These are phyloP conservation scores for Vulpes lagopus DNA, from an alignment of 2,113 vertebrate species.

Conservation along the genomic window DNA sequence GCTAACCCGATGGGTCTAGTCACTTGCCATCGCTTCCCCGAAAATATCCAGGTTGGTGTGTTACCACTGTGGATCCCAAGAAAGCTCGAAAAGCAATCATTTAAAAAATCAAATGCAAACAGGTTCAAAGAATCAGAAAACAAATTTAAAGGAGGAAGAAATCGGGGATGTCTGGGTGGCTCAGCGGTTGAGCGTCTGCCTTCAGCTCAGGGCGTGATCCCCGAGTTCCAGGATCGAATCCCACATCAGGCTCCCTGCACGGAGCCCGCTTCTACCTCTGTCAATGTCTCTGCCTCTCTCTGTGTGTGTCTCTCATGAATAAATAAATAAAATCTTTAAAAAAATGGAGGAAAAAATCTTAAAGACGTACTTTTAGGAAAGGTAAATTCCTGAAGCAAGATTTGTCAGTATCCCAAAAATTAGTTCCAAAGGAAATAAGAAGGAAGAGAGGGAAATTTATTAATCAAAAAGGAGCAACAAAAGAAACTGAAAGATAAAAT, in stretches of 20 bases:
- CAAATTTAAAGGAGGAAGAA: neutral
- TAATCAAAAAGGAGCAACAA: neutral
- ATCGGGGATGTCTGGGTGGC: neutral
- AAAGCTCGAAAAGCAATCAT: conserved; percentile 21
- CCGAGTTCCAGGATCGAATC: too few species aligned
- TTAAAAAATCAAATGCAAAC: neutral
- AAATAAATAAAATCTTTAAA: too few species aligned
- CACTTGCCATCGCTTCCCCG: neutral
- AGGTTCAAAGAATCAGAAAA: neutral
- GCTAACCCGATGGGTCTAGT: neutral
- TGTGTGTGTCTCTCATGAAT: too few species aligned
- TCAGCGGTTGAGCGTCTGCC: too few species aligned
- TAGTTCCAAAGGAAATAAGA: conserved; percentile 27
- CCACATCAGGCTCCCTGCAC: too few species aligned
- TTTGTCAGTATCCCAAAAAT: conserved; percentile 27
- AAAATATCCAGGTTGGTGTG: neutral
- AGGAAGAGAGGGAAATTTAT: neutral
- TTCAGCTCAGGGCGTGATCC: too few species aligned
- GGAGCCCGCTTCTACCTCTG: too few species aligned
- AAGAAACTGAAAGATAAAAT: conserved; percentile 29
- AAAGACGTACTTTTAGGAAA: conserved; percentile 15
- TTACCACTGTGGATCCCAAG: neutral
- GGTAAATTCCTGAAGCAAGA: neutral
- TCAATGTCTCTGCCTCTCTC: too few species aligned
- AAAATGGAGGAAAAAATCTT: neutral